These are phyloP conservation scores for Mythimna albipuncta DNA, from an alignment of 2,888 invertebrate species.

Conservation along the genomic window DNA sequence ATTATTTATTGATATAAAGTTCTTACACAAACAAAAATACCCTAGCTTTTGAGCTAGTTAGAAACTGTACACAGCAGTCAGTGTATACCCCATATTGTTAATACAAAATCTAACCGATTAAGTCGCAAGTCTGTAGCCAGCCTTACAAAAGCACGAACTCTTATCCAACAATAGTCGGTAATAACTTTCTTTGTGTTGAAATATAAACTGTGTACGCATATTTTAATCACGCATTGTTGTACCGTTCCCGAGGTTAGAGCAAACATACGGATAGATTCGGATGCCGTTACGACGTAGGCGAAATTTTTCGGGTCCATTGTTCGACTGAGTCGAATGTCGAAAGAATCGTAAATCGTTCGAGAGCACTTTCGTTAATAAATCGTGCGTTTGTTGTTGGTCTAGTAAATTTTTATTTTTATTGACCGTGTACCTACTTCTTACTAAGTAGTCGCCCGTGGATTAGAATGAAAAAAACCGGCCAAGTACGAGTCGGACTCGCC, in stretches of 20 bases:
- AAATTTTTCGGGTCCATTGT: constrained; percentile 68
- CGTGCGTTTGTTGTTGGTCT: constrained; percentile 9
- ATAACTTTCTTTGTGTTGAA: constrained; percentile 86
- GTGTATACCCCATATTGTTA: not conserved
- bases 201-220: constrained; percentile 77
- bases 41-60: too few relatives aligned
- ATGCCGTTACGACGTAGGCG: constrained; percentile 71
- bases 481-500: too few relatives aligned
- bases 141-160: constrained; percentile 66
- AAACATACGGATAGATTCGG: constrained; percentile 60
- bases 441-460: not conserved
- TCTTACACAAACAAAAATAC: too few relatives aligned
- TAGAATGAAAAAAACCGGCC: too few relatives aligned
- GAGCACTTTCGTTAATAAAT: constrained; percentile 52
- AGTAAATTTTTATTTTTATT: constrained; percentile 22
- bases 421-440: too few relatives aligned
- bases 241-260: constrained; percentile 59
- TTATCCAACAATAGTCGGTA: constrained; percentile 81
- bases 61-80: too few relatives aligned
- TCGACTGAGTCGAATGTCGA: constrained; percentile 54
- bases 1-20: too few relatives aligned
- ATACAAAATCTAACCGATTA: not conserved
- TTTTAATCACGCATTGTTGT: constrained; percentile 85
- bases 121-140: constrained; percentile 47
- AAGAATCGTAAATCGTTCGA: constrained; percentile 59